Evolutionary conservation across 1,140 invertebrate genomes (phyloP).

Genomic region (Bathynomus jamesi): DNA sequence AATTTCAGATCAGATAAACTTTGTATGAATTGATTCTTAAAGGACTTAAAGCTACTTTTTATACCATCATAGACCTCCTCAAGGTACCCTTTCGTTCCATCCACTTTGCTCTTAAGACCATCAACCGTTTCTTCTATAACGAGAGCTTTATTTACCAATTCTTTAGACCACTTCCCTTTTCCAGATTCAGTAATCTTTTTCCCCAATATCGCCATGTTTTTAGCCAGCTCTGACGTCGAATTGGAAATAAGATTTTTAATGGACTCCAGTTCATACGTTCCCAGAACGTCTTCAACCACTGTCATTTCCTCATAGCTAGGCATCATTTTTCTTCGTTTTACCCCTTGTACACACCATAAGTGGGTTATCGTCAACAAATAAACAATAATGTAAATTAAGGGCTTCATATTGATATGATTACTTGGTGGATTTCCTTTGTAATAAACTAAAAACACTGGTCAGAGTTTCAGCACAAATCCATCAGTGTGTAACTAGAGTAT

Average conservation of each 20-base stretch:
- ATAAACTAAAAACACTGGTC: too few species aligned
- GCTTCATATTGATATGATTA: too few species aligned
- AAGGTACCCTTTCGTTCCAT: constrained; percentile 1
- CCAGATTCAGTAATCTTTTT: background rate
- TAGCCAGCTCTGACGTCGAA: constrained; percentile 10
- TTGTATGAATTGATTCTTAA: constrained; percentile 7
- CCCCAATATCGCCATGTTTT: constrained; percentile 4
- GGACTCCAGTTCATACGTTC: constrained; percentile 13
- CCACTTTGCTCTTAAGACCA: background rate
- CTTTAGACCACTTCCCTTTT: constrained; percentile 2
- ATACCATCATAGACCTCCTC: constrained; percentile 11
- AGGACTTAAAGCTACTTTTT: constrained; percentile 1
- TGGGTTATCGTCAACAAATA: too few species aligned
- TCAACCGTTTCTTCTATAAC: background rate
- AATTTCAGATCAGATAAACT: constrained; percentile 13
- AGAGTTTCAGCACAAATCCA: too few species aligned
- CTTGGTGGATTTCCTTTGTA: too few species aligned
- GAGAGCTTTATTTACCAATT: constrained; percentile 7
- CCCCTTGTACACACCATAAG: too few species aligned
- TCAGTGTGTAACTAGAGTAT: too few species aligned
- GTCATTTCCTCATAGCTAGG: constrained; percentile 19
- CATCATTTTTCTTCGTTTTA: too few species aligned
- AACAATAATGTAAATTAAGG: too few species aligned
- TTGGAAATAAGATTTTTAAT: constrained; percentile 16
- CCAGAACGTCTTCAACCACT: constrained; percentile 16